Evolutionary conservation across 1,140 invertebrate species (phyloP).

Genomic region (Metopolophium dirhodum): DNA sequence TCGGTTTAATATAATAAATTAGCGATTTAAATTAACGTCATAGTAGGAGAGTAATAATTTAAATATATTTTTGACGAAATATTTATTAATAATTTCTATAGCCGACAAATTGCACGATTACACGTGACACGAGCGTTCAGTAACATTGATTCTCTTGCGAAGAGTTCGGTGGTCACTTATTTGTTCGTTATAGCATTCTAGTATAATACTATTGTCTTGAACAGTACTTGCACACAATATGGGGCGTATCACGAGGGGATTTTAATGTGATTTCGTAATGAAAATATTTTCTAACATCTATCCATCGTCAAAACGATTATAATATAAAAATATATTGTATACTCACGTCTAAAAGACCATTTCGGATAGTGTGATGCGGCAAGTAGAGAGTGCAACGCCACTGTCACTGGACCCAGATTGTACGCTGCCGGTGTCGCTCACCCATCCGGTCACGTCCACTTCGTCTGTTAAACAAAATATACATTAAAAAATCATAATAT

Average conservation of each 20-base stretch:
- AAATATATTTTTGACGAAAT: neutral
- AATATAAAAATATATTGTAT: neutral
- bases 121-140: neutral
- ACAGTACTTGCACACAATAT: neutral
- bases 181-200: neutral
- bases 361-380: constrained; percentile 70
- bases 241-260: neutral
- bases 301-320: neutral
- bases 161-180: neutral
- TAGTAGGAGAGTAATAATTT: neutral
- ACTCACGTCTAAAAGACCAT: constrained; percentile 62
- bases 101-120: neutral
- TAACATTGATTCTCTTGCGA: neutral
- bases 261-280: neutral
- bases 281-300: neutral
- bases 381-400: constrained; percentile 77
- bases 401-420: constrained; percentile 79
- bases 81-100: neutral
- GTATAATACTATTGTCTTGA: neutral
- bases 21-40: neutral
- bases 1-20: neutral
- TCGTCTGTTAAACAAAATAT: constrained; percentile 71
- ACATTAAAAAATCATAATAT: neutral
- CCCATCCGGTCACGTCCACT: constrained; percentile 86
- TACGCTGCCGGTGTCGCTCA: constrained; percentile 80